Base-by-base conservation (phyloP, 37 sponge, comb jelly and placozoan species). In the Petrosia ficiformis region DNA sequence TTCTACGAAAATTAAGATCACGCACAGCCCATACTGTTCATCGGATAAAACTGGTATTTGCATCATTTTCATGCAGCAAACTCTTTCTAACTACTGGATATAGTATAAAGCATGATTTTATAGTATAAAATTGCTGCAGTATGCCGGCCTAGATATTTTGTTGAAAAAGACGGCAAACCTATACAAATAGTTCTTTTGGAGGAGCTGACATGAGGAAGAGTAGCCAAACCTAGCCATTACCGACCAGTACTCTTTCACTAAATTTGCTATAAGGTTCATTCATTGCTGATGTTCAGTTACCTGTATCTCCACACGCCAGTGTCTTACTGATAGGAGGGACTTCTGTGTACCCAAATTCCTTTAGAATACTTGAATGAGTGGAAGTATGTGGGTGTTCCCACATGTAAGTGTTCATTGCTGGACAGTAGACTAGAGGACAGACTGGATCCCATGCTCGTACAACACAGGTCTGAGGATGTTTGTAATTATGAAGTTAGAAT, bases 381-480 rank as follows among this genome's bases (percentile, higher is more conserved):
- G 71, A 26, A n/a, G 99, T 98, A 11, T 90, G 70, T 24, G 95
- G 95, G 59, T 98, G 95, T 4, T 76, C 25, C 95, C 95, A 95
- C 98, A 97, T 97, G 38, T 71, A 57, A 30, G 98, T 98, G 69
- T 98, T 98, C 99, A 98, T 98, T 25, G 99, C 93, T 4, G 99
- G 95, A 76, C 93, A 98, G 59, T 80, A 89, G 42, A 98, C 42
- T 26, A 97, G 79, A 1, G 98, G 98, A 22, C 78, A 71, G 16
- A 52, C 24, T 26, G 82, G 32, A 73, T 97, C 95, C 98, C 98
- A 97, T 0, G 98, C 98, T 2, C 98, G 68, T 1, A 83, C 82
- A 19, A 93, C 77, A 77, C 99, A 98, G 0, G 93, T 92, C 87
- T 89, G 65, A 11, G n/a, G n/a, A n/a, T n/a, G n/a, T n/a, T n/a